Evolutionary conservation across 2,888 invertebrate genomes (phyloP), one percentile per base, ranked within the genome.

Genomic region (Hoplodrina blanda): DNA sequence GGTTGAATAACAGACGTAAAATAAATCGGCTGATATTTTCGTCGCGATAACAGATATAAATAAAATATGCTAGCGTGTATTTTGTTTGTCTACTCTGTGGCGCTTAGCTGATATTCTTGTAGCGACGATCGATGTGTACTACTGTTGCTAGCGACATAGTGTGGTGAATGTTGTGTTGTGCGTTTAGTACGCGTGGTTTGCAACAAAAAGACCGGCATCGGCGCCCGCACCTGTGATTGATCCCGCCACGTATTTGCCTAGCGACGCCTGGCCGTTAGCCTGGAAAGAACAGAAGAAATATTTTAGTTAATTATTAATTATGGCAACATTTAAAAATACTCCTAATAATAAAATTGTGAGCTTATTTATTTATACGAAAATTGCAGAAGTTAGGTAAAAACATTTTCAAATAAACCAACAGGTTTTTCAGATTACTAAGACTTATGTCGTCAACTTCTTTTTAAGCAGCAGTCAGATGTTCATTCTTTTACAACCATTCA

Each of bases 101-200:
- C 76, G 67, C 73, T 25, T 44, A 25, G 54, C 59, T 20, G 57
- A 68, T 73, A 70, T 73, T 75, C 65, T 76, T 55, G 50, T 73
- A 65, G 56, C 64, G 63, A 56, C 71, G 71, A 65, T 72, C 13
- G 41, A 33, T 67, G 55, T 67, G 68, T 67, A 77, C 77, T 81
- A 81, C 59, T 74, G 67, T 66, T 73, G 55, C 57, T 85, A 82
- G 70, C 70, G 75, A 81, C 62, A 66, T 73, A 53, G 74, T 78
- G 73, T 63, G 53, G 63, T 54, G 63, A 79, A 80, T 83, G 69
- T 73, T 20, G 37, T 69, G 60, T 72, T 72, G 64, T 79, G 71
- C 78, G 79, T 90, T 97, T 99, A 99, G 95, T 99, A 99, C 85
- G 98, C 98, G 95, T 99, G 99, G 96, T 99, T 98, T 89, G 99